Conservation (phyloP, 1,140 invertebrate species). For the Drosophila kohkoa region DNA sequence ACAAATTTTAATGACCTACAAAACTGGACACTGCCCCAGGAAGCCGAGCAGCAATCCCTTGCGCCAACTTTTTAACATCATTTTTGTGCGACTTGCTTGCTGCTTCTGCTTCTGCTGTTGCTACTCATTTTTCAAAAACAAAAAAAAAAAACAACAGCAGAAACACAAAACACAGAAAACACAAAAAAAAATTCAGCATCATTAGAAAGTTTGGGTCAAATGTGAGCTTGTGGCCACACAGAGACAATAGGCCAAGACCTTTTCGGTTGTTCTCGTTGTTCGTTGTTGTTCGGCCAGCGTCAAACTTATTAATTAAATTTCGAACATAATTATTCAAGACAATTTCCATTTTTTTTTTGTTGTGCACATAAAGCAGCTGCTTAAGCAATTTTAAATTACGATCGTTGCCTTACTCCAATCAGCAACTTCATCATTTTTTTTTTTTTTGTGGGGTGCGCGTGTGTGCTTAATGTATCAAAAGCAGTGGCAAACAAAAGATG, state of each 20-base stretch:
- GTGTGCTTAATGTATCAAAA: conserved; percentile 68
- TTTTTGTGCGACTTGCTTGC: conserved; percentile 32
- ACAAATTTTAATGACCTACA: conserved; percentile 71
- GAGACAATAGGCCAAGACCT: conserved; percentile 61
- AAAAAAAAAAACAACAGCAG: conserved; percentile 33
- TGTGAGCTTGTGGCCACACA: conserved; percentile 26
- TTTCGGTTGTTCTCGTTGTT: conserved; percentile 39
- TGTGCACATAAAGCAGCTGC: conserved; percentile 17
- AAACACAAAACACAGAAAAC: conserved; percentile 32
- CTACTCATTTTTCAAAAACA: conserved; percentile 53
- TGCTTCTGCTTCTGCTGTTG: background rate
- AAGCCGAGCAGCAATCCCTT: conserved; percentile 35
- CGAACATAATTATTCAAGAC: conserved; percentile 67
- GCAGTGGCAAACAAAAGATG: conserved; percentile 58
- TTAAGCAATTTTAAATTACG: conserved; percentile 68
- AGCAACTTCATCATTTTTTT: background rate
- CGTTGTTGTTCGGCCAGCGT: conserved; percentile 20
- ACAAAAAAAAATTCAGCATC: conserved; percentile 51
- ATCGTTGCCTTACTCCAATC: conserved; percentile 39
- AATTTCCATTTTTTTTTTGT: conserved; percentile 15
- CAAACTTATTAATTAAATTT: conserved; percentile 80
- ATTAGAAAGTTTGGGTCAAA: conserved; percentile 65
- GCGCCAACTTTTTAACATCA: conserved; percentile 37
- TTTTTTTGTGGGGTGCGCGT: background rate
- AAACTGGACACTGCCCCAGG: conserved; percentile 62